These are phyloP conservation scores for Hydrozoanthus tunicans DNA, from an alignment of 64 coral and sea anemone species.

Conservation along the genomic window DNA sequence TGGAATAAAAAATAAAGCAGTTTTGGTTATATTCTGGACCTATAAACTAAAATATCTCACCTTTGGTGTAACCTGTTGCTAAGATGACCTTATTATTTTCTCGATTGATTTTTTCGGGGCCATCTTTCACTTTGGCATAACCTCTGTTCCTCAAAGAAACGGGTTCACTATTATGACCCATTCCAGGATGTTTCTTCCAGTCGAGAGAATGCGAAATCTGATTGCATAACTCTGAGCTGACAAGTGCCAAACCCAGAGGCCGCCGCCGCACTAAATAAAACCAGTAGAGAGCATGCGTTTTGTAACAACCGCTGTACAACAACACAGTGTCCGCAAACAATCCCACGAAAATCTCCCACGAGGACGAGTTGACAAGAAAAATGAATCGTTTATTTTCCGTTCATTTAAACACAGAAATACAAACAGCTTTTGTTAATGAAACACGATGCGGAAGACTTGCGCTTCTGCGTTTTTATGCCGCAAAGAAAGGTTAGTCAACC, in stretches of 20 bases:
- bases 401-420: conserved; percentile 18
- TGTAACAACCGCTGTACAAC: conserved; percentile 2
- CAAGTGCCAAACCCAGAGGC: conserved; percentile 26
- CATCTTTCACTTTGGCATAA: not conserved
- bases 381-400: conserved; percentile 57
- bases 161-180: not conserved
- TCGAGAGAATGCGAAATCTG: not conserved
- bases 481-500: conserved; percentile 81
- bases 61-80: conserved; percentile 77
- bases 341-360: not conserved
- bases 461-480: conserved; percentile 68
- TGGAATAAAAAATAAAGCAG: not conserved
- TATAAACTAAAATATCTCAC: not conserved
- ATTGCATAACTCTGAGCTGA: not conserved
- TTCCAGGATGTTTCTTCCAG: not conserved
- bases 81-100: conserved; percentile 37
- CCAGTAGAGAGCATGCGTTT: conserved; percentile 3
- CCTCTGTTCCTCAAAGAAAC: conserved; percentile 12
- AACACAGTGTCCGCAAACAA: not conserved
- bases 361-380: not conserved
- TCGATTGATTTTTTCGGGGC: conserved; percentile 29
- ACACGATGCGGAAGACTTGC: conserved; percentile 51
- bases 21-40: too few relatives aligned
- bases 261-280: not conserved
- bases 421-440: conserved; percentile 12